Evolutionary conservation across 2,797 vertebrate genomes (phyloP).

Genomic region (Natrix natrix): DNA sequence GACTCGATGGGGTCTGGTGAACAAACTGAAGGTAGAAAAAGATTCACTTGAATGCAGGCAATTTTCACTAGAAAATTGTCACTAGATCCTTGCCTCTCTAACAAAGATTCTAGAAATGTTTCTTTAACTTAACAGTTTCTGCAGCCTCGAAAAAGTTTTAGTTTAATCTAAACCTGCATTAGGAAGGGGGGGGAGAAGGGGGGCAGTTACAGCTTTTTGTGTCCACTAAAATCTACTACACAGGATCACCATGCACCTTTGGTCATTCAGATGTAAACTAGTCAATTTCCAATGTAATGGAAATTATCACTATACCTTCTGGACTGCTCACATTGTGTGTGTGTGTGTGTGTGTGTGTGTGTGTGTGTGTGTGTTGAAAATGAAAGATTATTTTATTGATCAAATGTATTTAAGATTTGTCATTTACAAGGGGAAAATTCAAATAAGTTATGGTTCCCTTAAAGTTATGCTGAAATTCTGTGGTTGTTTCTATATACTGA

Average conservation of each 20-base stretch:
- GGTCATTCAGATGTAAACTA: background rate
- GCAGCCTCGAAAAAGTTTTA: background rate
- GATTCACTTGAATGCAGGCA: background rate
- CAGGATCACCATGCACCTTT: background rate
- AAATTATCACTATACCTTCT: background rate
- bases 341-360: too few species aligned
- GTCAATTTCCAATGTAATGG: background rate
- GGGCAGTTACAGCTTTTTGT: background rate
- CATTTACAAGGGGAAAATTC: slow-evolving; percentile 44
- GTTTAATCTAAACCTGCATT: background rate
- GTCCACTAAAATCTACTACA: background rate
- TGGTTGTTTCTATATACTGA: slow-evolving; percentile 20
- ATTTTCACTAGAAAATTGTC: background rate
- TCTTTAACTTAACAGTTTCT: background rate
- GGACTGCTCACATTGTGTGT: background rate
- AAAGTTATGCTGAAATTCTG: slow-evolving; percentile 38
- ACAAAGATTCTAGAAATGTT: background rate
- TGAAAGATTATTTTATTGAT: slow-evolving; percentile 47
- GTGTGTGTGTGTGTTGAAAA: background rate
- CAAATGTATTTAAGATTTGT: slow-evolving; percentile 22
- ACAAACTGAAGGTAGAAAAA: background rate
- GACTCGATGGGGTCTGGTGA: background rate
- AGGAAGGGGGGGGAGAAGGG: background rate
- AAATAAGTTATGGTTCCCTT: slow-evolving; percentile 49
- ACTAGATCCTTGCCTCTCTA: background rate